Base-by-base conservation (phyloP, 1,140 invertebrate genomes). In the Trichonephila clavipes region DNA sequence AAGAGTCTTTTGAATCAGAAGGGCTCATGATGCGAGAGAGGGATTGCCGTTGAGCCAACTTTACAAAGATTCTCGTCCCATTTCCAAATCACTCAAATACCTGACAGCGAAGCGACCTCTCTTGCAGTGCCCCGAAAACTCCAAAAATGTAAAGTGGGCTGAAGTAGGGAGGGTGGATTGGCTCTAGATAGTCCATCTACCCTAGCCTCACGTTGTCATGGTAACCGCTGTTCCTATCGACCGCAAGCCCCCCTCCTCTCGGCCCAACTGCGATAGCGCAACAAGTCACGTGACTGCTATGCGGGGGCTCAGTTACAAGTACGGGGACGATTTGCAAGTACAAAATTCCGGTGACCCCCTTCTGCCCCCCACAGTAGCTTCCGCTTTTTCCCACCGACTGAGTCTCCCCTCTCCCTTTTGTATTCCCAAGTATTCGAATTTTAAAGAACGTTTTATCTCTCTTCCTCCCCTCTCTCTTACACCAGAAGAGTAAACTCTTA, bases 251-350 rank as follows among this genome's bases (percentile, higher is more conserved):
- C 83, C 61, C 64, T 51, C 81, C 77, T 24, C 44, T 66, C 72
- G 16, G 44, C 59, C 83, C 83, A 72, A 72, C 64, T 85, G n/a
- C 64, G 83, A 92, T 92, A 77, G 91, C 91, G 91, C 91, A 92
- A 92, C 91, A 92, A 92, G 83, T 92, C 91, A 92, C 91, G 91
- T 92, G 91, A 92, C 91, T 58, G 81, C 58, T 86, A 86, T 87
- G 90, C 90, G 51, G 90, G 90, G 83, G 72, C 82, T 66, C 40
- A 69, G 82, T 92, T 86, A 87, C 62, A 87, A 87, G 91, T 92
- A 91, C 90, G 81, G 72, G 77, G 77, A 83, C 72, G 90, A 91
- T 91, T 91, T 91, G 90, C 90, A 83, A 83, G 90, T 91, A 66
- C 61, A 88, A 88, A 88, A 72, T 88, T 64, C 61, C 87, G 64